phyloP scores from a whole-genome alignment of 2,797 vertebrate species.

The Lophotriccus pileatus region DNA sequence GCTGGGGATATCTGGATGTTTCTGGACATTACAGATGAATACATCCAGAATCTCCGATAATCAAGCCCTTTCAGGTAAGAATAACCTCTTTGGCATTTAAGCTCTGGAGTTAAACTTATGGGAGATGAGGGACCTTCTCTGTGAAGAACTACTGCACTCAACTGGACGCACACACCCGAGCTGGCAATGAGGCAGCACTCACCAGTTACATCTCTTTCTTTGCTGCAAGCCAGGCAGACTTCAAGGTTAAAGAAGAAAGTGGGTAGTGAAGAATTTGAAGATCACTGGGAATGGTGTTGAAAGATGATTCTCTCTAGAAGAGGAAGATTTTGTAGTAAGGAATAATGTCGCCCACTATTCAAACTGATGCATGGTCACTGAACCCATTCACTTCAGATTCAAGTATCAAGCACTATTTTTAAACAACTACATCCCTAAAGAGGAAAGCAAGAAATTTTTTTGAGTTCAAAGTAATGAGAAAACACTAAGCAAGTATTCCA shows the following conservation, averaged over 20 bases:
- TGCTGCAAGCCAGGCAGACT: not conserved
- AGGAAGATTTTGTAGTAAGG: not conserved
- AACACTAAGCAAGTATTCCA: not conserved
- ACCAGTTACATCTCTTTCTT: not conserved
- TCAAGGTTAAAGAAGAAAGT: not conserved
- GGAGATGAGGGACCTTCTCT: not conserved
- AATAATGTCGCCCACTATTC: not conserved
- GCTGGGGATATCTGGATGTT: not conserved
- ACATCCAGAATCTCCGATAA: not conserved
- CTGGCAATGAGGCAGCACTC: not conserved
- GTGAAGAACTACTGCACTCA: not conserved
- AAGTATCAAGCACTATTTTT: not conserved
- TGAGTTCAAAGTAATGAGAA: not conserved
- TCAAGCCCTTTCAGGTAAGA: not conserved
- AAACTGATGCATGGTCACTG: not conserved
- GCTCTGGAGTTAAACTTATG: not conserved
- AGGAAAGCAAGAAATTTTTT: not conserved
- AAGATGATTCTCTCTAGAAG: not conserved
- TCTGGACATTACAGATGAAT: fast-evolving
- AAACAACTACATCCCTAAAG: not conserved
- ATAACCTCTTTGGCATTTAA: not conserved
- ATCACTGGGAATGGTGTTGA: not conserved
- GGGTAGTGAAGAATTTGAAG: not conserved
- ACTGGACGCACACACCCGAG: fast-evolving
- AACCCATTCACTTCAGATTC: not conserved